These are phyloP conservation scores for Pachydiplax longipennis DNA, from an alignment of 2,888 invertebrate genomes.

Conservation along the genomic window DNA sequence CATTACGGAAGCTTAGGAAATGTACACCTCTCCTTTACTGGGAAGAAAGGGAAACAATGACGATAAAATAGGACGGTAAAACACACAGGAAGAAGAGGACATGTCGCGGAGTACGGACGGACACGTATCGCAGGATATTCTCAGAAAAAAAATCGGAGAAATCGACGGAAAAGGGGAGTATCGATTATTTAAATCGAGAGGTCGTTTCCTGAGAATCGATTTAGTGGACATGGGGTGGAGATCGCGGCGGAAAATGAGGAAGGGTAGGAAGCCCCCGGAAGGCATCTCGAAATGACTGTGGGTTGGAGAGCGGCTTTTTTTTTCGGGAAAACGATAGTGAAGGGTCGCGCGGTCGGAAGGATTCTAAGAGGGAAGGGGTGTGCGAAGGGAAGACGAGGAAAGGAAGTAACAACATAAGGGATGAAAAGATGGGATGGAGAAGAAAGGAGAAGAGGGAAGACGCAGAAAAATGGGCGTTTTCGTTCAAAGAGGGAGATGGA, in stretches of 20 bases:
- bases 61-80: too few relatives aligned
- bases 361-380: not conserved
- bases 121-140: too few relatives aligned
- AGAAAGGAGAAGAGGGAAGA: not conserved
- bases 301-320: not conserved
- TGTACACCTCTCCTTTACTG: too few relatives aligned
- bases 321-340: not conserved
- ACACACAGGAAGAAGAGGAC: not conserved
- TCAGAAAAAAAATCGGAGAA: not conserved
- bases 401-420: not conserved
- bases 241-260: not conserved
- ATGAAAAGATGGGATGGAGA: not conserved
- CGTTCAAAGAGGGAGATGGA: not conserved
- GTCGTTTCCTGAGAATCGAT: not conserved
- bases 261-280: not conserved
- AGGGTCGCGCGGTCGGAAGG: not conserved
- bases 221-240: not conserved
- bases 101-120: not conserved
- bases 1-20: too few relatives aligned
- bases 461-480: not conserved
- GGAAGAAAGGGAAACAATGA: too few relatives aligned
- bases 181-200: constrained; percentile 1
- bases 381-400: not conserved
- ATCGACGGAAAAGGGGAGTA: not conserved
- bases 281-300: not conserved